phyloP scores from a whole-genome alignment of 2,113 vertebrate genomes.

The Podiceps cristatus region DNA sequence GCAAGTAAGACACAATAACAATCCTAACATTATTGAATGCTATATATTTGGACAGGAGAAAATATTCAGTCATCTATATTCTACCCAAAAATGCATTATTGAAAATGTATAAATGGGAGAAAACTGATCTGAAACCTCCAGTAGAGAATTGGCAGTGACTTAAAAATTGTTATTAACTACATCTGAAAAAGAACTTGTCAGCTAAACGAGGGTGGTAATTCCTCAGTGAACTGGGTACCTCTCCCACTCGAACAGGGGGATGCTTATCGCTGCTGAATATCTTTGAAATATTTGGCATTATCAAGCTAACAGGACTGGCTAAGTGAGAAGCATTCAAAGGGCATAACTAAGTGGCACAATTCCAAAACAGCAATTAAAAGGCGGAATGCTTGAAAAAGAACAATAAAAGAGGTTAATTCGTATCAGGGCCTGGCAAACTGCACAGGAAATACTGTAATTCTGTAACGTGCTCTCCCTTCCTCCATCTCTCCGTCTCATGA shows the following conservation, averaged over 20 bases:
- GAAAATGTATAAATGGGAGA: slow-evolving; percentile 32
- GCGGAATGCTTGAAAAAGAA: slow-evolving; percentile 57
- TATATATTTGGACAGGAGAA: slow-evolving; percentile 46
- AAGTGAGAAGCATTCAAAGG: slow-evolving; percentile 60
- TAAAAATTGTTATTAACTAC: slow-evolving; percentile 30
- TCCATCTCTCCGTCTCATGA: not conserved
- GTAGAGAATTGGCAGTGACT: not conserved
- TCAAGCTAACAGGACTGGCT: slow-evolving; percentile 14
- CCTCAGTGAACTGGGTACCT: not conserved
- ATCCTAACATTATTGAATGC: slow-evolving; percentile 8
- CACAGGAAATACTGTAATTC: slow-evolving; percentile 49
- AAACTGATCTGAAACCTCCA: not conserved
- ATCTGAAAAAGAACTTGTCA: not conserved
- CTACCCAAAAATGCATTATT: slow-evolving; percentile 19
- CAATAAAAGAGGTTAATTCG: slow-evolving; percentile 63
- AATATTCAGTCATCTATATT: slow-evolving; percentile 47
- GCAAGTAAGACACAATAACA: slow-evolving; percentile 42
- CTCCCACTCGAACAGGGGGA: not conserved
- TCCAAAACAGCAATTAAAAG: slow-evolving; percentile 70
- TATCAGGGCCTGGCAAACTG: slow-evolving; percentile 26
- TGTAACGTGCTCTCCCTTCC: not conserved
- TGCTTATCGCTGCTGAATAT: not conserved
- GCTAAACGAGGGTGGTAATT: not conserved
- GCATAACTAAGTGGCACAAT: slow-evolving; percentile 42
- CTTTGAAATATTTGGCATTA: slow-evolving; percentile 41